A percentile compares a stretch with the other conserved stretches of the same genome.
These are phyloP conservation scores for Tachuris rubrigastra DNA, from an alignment of 2,113 vertebrate species.

Conservation along the genomic window DNA sequence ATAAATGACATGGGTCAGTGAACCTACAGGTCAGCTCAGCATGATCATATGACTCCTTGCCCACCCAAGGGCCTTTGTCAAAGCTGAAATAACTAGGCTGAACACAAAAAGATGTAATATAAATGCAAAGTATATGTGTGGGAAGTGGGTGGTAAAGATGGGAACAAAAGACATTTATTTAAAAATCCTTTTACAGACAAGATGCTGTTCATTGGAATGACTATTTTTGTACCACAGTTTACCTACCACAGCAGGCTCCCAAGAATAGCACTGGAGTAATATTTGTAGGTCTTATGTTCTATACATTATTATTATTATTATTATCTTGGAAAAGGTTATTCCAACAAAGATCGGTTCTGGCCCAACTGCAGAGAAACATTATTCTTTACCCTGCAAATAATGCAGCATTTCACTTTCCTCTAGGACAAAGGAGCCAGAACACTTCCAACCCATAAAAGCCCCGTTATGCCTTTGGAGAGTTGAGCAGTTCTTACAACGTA, in stretches of 20 bases:
- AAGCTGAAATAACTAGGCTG: not conserved
- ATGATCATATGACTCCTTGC: not conserved
- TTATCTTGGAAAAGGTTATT: not conserved
- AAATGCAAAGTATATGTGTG: not conserved
- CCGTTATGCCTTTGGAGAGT: not conserved
- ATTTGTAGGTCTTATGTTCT: not conserved
- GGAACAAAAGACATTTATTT: not conserved
- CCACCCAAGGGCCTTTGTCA: not conserved
- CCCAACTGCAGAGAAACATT: not conserved
- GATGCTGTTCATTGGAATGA: slow-evolving; percentile 5
- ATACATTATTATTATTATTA: not conserved
- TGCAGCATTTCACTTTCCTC: not conserved
- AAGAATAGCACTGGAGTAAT: not conserved
- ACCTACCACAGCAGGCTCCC: not conserved
- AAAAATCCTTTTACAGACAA: not conserved
- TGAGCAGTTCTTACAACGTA: not conserved
- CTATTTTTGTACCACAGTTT: not conserved
- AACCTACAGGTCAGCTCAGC: not conserved
- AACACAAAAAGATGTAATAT: not conserved
- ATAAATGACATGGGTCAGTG: not conserved
- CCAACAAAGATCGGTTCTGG: not conserved
- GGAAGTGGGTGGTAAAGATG: not conserved
- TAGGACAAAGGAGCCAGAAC: not conserved
- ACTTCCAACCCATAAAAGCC: not conserved
- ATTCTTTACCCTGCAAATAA: not conserved